Conservation (phyloP, 1,140 invertebrate species). For the Maniola jurtina region DNA sequence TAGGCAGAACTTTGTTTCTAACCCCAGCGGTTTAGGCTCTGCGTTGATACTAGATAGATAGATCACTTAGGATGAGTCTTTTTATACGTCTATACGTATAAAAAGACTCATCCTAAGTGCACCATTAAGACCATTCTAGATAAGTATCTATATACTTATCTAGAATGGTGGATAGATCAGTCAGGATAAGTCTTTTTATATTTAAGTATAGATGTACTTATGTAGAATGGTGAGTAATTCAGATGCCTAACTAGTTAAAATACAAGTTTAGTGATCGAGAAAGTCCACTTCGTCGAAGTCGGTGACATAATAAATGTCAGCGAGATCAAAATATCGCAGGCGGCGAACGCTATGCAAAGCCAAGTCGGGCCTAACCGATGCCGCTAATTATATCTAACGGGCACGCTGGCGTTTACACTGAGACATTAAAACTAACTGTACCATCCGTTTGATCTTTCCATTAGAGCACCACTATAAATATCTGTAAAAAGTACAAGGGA, state of each 20-base stretch:
- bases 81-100: no score
- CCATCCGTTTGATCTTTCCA: conserved; percentile 75
- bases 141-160: no score
- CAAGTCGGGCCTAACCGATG: conserved; percentile 48
- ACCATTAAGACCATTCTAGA: no score
- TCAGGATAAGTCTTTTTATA: no score
- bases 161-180: no score
- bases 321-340: conserved; percentile 59
- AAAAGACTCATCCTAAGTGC: no score
- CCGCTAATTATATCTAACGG: conserved; percentile 73
- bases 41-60: no score
- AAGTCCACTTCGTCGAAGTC: conserved; percentile 22
- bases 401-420: conserved; percentile 62
- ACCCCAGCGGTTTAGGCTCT: no score
- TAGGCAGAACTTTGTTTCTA: no score
- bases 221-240: background rate
- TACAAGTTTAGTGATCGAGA: conserved; percentile 12
- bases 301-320: conserved; percentile 70
- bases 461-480: conserved; percentile 73
- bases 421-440: conserved; percentile 77
- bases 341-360: conserved; percentile 45
- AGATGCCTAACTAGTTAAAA: conserved; percentile 7
- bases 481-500: conserved; percentile 58
- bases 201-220: no score
- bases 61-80: no score